Evolutionary conservation across 2,888 invertebrate genomes (phyloP), one percentile per base, ranked within the genome.

Genomic region (Ditula angustiorana): DNA sequence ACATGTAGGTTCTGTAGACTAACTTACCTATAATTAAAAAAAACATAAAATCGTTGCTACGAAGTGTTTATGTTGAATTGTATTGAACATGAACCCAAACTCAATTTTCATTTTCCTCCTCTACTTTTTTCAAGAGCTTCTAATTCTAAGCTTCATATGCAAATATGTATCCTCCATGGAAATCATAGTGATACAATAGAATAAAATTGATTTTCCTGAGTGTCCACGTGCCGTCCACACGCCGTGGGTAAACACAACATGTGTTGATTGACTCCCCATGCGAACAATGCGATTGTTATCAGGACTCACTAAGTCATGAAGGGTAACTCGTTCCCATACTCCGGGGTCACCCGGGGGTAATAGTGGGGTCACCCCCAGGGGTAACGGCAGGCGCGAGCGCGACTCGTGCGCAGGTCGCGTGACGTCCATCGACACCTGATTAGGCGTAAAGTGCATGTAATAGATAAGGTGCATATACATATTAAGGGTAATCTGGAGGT

Each of bases 191-290:
- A 11, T 21, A 64, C 59, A 59, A 64, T 59, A 59, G 35, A 44
- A 10, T 37, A 24, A 52, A 21, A 64, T 59, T 64, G 58, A 53
- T 64, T 64, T 47, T 46, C 47, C 46, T n/a, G 24, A 64, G 69
- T 70, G 74, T 80, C 84, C 91, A 89, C 90, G 91, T 85, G 90
- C 82, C 84, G 82, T 81, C 82, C 90, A 86, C 88, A 86, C 84
- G 86, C 83, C 84, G 52, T 60, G 55, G 44, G 61, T 66, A 61
- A 66, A 61, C 28, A 44, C 28, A 47, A 46, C 66, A 66, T 61
- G 57, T 66, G 66, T 77, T 85, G 78, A 86, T 87, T 86, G 82
- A 74, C 81, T 80, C 80, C 74, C 71, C 33, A 52, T 63, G 66
- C 61, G 57, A 67, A 90, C 86, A 88, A 87, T 86, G 75, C 76